phyloP scores from a whole-genome alignment of 2,113 vertebrate species.

The Trichechus manatus region DNA sequence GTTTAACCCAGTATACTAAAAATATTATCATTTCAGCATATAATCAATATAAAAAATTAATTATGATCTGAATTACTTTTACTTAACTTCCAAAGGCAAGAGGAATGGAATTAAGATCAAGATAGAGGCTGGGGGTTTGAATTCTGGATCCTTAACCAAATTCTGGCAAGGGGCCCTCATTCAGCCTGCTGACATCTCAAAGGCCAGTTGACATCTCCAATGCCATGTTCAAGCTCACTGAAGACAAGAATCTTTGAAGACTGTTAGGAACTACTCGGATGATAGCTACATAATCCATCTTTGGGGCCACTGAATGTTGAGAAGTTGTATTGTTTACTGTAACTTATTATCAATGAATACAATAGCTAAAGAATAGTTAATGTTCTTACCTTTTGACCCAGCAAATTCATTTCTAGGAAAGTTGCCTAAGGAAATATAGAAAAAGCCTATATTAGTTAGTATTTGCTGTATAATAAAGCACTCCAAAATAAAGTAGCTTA shows the following conservation, averaged over 20 bases:
- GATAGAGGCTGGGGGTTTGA: neutral
- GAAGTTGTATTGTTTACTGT: neutral
- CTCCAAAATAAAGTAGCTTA: constrained; percentile 11
- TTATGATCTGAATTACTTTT: constrained; percentile 36
- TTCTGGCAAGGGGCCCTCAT: neutral
- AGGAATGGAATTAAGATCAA: constrained; percentile 1
- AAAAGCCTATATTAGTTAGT: neutral
- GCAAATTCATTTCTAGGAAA: constrained; percentile 27
- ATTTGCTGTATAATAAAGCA: neutral
- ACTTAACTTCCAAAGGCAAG: neutral
- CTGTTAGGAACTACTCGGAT: neutral
- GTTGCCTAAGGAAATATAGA: neutral
- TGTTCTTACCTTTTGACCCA: neutral
- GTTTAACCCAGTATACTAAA: neutral
- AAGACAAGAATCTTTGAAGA: neutral
- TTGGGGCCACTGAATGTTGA: neutral
- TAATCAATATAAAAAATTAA: neutral
- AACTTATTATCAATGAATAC: neutral
- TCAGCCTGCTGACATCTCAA: neutral
- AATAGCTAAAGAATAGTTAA: neutral
- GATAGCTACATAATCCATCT: neutral
- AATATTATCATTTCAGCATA: neutral
- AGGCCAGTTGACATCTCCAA: neutral
- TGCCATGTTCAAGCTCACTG: neutral
- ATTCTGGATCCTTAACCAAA: constrained; percentile 14